Conservation (phyloP, 1,140 invertebrate species). For the Drosophila ficusphila region DNA sequence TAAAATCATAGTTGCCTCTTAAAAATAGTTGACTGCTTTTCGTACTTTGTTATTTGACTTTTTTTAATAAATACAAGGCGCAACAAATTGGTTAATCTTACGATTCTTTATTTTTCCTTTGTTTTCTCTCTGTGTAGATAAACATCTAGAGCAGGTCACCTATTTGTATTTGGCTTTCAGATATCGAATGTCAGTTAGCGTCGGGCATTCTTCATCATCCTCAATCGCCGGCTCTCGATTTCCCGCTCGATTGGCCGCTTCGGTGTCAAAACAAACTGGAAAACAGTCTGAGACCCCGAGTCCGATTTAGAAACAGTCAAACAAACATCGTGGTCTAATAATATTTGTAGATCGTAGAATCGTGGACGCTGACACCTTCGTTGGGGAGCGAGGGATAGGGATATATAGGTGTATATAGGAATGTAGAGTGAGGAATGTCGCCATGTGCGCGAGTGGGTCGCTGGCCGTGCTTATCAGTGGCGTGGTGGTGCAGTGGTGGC, state of each 20-base stretch:
- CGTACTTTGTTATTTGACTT: no score
- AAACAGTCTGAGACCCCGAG: conserved; percentile 15
- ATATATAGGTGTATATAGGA: no score
- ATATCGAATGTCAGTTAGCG: conserved; percentile 34
- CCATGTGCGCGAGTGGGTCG: conserved; percentile 34
- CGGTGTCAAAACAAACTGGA: conserved; percentile 66
- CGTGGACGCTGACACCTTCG: conserved; percentile 32
- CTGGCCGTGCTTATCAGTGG: conserved; percentile 40
- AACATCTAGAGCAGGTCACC: conserved; percentile 50
- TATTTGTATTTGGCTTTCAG: conserved; percentile 43
- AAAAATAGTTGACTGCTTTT: no score
- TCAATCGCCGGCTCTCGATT: neutral
- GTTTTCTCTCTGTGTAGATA: conserved; percentile 28
- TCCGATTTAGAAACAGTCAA: conserved; percentile 28
- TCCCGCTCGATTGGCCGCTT: conserved; percentile 57
- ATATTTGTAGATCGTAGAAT: conserved; percentile 55
- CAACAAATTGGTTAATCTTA: neutral
- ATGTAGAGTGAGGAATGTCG: conserved; percentile 22
- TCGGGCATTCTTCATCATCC: conserved; percentile 16
- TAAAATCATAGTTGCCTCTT: no score
- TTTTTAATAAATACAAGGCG: neutral
- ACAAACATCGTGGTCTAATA: conserved; percentile 29
- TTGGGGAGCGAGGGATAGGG: conserved; percentile 25
- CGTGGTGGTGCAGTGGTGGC: conserved; percentile 5
- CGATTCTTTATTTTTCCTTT: neutral